Evolutionary conservation across 2,797 vertebrate species (phyloP).

Genomic region (Hirundo rustica): DNA sequence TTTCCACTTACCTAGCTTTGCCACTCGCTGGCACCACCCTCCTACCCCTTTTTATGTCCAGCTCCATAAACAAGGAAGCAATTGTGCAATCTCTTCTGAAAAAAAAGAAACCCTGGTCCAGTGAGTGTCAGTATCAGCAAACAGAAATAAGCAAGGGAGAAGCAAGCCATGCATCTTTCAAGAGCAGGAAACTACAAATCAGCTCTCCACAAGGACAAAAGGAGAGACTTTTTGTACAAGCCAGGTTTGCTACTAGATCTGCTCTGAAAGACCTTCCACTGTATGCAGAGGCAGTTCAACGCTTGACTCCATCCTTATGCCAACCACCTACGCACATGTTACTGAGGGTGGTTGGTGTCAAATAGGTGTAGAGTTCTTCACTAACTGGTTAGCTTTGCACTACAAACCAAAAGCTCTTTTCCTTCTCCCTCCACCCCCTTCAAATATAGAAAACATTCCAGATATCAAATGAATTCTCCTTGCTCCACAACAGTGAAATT

Average conservation of each 20-base stretch:
- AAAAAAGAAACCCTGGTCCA: background rate
- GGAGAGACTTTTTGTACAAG: background rate
- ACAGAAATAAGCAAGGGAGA: background rate
- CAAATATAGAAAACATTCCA: background rate
- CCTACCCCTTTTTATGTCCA: background rate
- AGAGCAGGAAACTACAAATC: background rate
- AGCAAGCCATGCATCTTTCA: background rate
- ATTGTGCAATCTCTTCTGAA: background rate
- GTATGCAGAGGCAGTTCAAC: background rate
- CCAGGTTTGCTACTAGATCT: background rate
- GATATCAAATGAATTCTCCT: background rate
- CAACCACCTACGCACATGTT: background rate
- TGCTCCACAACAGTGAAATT: background rate
- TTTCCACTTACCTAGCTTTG: background rate
- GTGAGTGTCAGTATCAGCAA: background rate
- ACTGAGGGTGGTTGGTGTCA: background rate
- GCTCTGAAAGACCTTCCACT: background rate
- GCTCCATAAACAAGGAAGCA: background rate
- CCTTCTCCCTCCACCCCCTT: accelerated
- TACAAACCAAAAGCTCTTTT: background rate
- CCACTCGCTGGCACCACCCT: background rate
- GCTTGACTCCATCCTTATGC: accelerated
- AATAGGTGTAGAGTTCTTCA: background rate
- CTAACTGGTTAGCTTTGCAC: background rate
- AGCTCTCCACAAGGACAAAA: background rate